Evolutionary conservation across 2,888 invertebrate species (phyloP).

Genomic region (Sarcophaga variegata): DNA sequence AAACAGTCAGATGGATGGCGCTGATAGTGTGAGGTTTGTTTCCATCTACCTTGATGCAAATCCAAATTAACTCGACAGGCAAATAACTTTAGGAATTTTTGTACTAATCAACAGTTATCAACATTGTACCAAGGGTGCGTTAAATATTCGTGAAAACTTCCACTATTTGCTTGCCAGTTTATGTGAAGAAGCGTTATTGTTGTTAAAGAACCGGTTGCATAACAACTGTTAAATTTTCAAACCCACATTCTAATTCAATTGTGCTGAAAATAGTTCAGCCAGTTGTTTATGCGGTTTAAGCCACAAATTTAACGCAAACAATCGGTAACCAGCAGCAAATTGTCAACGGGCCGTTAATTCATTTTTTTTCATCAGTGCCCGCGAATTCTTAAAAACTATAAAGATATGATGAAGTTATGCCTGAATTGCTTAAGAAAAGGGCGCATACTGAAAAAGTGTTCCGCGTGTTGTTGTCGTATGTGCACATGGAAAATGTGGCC

Average conservation of each 20-base stretch:
- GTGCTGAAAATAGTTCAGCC: constrained; percentile 57
- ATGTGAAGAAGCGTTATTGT: constrained; percentile 54
- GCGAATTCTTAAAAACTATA: constrained; percentile 28
- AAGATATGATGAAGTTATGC: constrained; percentile 44
- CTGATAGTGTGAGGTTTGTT: no score
- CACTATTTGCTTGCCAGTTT: constrained; percentile 55
- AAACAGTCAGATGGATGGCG: not conserved
- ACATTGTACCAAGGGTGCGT: not conserved
- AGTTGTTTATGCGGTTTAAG: constrained; percentile 48
- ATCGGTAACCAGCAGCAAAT: constrained; percentile 53
- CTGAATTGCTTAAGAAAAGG: constrained; percentile 66
- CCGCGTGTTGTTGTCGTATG: constrained; percentile 54
- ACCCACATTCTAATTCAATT: constrained; percentile 64
- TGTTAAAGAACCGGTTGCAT: constrained; percentile 64
- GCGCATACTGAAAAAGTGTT: constrained; percentile 63
- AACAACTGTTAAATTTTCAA: constrained; percentile 69
- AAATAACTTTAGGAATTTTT: not conserved
- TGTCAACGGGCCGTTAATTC: constrained; percentile 54
- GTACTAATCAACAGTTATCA: not conserved
- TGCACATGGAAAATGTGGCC: constrained; percentile 59
- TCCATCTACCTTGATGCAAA: not conserved
- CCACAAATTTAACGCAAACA: constrained; percentile 62
- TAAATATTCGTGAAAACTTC: not conserved
- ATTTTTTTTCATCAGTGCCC: constrained; percentile 45
- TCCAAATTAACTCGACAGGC: not conserved